Percentiles rank a stretch among this genome's conserved stretches.
Evolutionary conservation across 2,797 vertebrate genomes (phyloP).

Genomic region (Alfaro cultratus): DNA sequence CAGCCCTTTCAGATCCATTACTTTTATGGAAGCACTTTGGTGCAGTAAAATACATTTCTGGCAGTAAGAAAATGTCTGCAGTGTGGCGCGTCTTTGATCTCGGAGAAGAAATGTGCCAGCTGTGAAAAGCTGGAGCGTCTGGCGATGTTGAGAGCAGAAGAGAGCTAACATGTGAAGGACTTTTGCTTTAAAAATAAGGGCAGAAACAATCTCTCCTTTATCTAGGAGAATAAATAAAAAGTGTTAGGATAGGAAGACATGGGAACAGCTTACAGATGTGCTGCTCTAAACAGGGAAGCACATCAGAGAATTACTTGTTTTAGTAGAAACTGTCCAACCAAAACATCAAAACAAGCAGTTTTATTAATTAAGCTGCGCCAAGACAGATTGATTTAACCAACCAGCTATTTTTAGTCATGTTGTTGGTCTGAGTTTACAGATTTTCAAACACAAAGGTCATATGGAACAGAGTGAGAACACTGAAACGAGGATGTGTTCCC

Average conservation of each 20-base stretch:
- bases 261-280: not conserved
- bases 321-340: not conserved
- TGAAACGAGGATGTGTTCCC: not conserved
- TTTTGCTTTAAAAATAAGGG: constrained; percentile 35
- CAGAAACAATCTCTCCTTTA: constrained; percentile 20
- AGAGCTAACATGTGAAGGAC: constrained; percentile 29
- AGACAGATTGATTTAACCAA: not conserved
- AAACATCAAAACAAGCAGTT: not conserved
- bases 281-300: not conserved
- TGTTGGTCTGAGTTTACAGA: not conserved
- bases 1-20: constrained; percentile 40
- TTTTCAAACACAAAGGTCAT: not conserved
- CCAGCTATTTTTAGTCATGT: not conserved
- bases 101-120: constrained; percentile 63
- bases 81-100: constrained; percentile 66
- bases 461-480: not conserved
- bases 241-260: constrained; percentile 1
- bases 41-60: constrained; percentile 70
- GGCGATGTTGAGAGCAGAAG: constrained; percentile 37
- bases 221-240: constrained; percentile 14
- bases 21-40: constrained; percentile 50
- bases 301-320: not conserved
- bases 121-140: constrained; percentile 55
- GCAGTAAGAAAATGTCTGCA: constrained; percentile 63
- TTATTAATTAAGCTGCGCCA: not conserved